Base-by-base conservation (phyloP, 1,140 invertebrate genomes). In the Piezodorus guildinii region DNA sequence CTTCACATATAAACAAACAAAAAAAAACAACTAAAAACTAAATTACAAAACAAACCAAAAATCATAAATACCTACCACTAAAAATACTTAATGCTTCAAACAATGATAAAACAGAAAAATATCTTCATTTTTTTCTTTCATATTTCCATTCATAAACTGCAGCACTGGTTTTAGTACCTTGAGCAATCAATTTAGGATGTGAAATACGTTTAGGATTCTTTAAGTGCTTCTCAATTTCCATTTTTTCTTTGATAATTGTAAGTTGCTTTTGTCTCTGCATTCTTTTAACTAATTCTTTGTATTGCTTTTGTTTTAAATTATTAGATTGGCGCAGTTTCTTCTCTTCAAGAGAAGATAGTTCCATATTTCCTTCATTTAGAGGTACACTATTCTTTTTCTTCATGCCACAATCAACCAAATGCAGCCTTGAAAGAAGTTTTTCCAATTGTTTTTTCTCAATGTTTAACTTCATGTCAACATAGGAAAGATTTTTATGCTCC, bases 401-500 rank as follows among this genome's bases (percentile, higher is more conserved):
- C 27, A 3, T 3, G 1, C 80, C 80, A 43, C 79, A 77, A 73
- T 93, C 90, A 6, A 92, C 80, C 73, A 95, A 79, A 73, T 97
- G 91, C 1, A 96, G 77, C 58, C 84, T 76, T 15, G 85, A 80
- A 75, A 95, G 88, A 21, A 98, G 73, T 70, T 86, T 86, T 66
- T 94, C 83, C 67, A 97, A 88, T 78, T 94, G 94, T 70, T 87
- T 91, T 0, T 81, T 76, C 77, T 98, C 96, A 34, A 93, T 81
- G 14, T 84, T 87, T 49, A 88, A 78, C 71, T 93, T 93, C 75
- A 87, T 87, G 23, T 83, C 80, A 8, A 99, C 81, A 72, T 98
- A 98, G 71, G 87, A 89, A 14, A 94, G 75, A 76, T 98, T 92
- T 76, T 95, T 91, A 0, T 88, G 88, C 72, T 91, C 80, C 88